Percentiles rank a stretch among this genome's conserved stretches.
Conservation (phyloP, 2,113 vertebrate species). For the Heterotis niloticus region DNA sequence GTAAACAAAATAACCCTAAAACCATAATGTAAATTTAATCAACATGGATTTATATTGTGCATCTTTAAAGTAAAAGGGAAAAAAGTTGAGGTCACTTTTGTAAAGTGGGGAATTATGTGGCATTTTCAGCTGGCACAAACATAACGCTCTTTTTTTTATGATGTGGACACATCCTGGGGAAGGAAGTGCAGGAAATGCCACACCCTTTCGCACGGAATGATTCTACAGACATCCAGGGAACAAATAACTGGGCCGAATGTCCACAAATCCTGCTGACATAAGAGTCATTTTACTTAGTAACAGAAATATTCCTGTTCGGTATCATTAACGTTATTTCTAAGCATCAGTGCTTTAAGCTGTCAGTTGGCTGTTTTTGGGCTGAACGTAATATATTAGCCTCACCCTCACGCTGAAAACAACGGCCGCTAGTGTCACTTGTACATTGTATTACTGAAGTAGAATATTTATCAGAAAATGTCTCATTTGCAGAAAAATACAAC, state of each 20-base stretch:
- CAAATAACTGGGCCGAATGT: constrained; percentile 4
- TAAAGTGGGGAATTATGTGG: constrained; percentile 7
- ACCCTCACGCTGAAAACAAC: too few relatives aligned
- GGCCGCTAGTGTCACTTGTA: too few relatives aligned
- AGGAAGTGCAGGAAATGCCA: not conserved
- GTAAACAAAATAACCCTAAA: constrained; percentile 18
- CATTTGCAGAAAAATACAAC: too few relatives aligned
- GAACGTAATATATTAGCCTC: too few relatives aligned
- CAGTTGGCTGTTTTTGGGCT: too few relatives aligned
- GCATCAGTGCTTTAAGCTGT: too few relatives aligned
- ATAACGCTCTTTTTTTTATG: constrained; percentile 1
- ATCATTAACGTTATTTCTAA: too few relatives aligned
- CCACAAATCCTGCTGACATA: not conserved
- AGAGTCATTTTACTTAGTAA: not conserved
- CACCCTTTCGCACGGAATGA: constrained; percentile 1
- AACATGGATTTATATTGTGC: not conserved
- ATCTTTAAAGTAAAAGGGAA: constrained; percentile 2
- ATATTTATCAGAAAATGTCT: too few relatives aligned
- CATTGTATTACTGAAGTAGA: too few relatives aligned
- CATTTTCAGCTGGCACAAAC: not conserved
- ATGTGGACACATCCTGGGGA: constrained; percentile 9
- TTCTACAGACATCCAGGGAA: constrained; percentile 7
- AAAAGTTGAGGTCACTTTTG: constrained; percentile 12
- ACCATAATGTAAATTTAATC: constrained; percentile 9
- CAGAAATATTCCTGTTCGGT: not conserved